Conservation (phyloP, 2,888 invertebrate genomes). For the Mesorhabditis spiculigera region DNA sequence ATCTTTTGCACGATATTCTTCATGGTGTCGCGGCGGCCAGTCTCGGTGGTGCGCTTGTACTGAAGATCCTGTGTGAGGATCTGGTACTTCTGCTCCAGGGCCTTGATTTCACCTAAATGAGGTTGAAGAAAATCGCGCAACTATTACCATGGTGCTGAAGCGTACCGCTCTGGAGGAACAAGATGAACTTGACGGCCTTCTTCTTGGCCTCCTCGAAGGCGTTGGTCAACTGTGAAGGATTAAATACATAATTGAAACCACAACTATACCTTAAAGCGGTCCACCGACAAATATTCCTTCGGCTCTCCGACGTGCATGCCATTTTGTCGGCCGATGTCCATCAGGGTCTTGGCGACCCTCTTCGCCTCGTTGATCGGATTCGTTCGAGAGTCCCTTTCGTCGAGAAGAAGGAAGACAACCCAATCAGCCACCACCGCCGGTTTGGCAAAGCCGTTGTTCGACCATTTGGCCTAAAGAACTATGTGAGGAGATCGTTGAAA, state of each 20-base stretch:
- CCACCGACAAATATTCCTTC: no score
- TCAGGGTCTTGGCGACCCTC: not conserved
- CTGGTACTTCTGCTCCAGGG: slow-evolving; percentile 18
- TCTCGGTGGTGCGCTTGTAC: not conserved
- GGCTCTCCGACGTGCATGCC: not conserved
- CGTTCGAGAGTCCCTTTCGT: not conserved
- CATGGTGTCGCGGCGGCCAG: slow-evolving; percentile 7
- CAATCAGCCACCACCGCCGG: not conserved
- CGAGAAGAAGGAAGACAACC: not conserved
- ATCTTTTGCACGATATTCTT: slow-evolving; percentile 18
- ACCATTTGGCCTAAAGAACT: not conserved
- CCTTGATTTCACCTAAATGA: slow-evolving; percentile 11
- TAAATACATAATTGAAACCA: no score
- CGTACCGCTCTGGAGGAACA: not conserved
- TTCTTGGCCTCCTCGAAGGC: not conserved
- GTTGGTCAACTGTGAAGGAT: not conserved
- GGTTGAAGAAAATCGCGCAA: not conserved
- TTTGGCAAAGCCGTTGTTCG: not conserved
- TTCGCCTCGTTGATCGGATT: not conserved
- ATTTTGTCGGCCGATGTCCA: not conserved
- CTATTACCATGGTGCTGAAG: not conserved
- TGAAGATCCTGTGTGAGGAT: slow-evolving; percentile 19
- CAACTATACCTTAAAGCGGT: no score
- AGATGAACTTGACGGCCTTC: slow-evolving; percentile 4
- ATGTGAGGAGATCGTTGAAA: not conserved